phyloP scores from a whole-genome alignment of 2,888 invertebrate species.

The Cheilosia vernalis region DNA sequence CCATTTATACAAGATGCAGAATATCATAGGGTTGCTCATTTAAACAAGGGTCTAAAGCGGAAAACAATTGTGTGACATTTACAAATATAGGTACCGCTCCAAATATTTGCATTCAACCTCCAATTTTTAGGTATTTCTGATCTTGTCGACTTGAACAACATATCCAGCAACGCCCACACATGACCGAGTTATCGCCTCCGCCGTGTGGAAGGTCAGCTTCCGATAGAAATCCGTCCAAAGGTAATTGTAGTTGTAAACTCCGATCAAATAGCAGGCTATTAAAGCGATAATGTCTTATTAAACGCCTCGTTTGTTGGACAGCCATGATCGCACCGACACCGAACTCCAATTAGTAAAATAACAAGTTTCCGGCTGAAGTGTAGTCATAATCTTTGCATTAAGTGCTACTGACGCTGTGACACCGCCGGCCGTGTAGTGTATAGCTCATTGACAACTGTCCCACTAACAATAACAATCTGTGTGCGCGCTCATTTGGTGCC shows the following conservation, averaged over 20 bases:
- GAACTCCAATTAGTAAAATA: background rate
- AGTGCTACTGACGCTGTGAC: too few relatives aligned
- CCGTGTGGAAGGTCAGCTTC: background rate
- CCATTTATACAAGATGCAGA: too few relatives aligned
- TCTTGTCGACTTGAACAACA: too few relatives aligned
- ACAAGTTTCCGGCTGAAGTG: background rate
- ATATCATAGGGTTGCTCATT: too few relatives aligned
- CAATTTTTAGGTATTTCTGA: too few relatives aligned
- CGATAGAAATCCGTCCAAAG: background rate
- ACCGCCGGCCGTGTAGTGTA: background rate
- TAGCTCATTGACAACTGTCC: background rate
- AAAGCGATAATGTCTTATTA: background rate
- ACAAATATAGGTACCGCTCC: too few relatives aligned
- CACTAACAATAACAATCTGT: conserved; percentile 20
- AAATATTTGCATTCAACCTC: too few relatives aligned
- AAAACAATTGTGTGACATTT: too few relatives aligned
- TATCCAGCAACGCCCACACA: background rate
- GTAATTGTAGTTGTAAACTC: background rate
- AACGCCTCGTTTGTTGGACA: background rate
- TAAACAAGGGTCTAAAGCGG: too few relatives aligned
- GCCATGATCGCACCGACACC: background rate
- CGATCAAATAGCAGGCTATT: background rate
- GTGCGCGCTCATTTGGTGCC: background rate
- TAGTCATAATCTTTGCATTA: background rate
- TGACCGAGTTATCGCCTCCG: background rate